Conservation (phyloP, 1,140 invertebrate species). For the Drosophila bifasciata region DNA sequence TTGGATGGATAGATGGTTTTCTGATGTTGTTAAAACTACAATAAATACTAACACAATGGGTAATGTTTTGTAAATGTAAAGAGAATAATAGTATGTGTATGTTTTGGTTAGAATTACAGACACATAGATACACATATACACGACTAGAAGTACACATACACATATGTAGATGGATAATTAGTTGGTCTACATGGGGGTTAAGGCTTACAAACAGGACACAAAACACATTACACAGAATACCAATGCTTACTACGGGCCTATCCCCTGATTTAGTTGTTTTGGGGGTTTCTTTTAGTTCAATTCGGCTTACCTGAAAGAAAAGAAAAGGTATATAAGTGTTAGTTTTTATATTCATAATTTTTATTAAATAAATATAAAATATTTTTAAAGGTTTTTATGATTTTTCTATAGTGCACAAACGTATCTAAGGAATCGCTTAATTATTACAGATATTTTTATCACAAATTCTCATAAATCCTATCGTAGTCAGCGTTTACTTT, state of each 20-base stretch:
- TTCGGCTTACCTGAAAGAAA: constrained; percentile 60
- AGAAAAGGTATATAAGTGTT: not conserved
- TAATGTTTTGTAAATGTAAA: constrained; percentile 28
- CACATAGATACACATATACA: constrained; percentile 13
- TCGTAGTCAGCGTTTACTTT: no score
- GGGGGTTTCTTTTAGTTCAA: not conserved
- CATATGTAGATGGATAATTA: constrained; percentile 26
- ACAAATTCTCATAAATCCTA: no score
- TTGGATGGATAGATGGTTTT: constrained; percentile 16
- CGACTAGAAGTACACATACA: constrained; percentile 3
- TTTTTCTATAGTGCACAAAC: not conserved
- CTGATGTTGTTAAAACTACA: constrained; percentile 28
- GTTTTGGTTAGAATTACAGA: constrained; percentile 16
- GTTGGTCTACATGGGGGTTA: constrained; percentile 38
- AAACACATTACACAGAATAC: constrained; percentile 23
- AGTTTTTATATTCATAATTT: not conserved
- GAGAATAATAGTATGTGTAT: constrained; percentile 3
- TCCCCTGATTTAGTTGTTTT: constrained; percentile 2
- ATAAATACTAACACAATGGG: constrained; percentile 21
- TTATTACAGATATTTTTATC: no score
- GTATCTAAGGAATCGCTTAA: no score
- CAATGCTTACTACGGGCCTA: constrained; percentile 4
- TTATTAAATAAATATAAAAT: not conserved
- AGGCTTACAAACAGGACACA: constrained; percentile 28
- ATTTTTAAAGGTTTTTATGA: not conserved